A percentile compares a stretch with the other conserved stretches of the same genome.
These are phyloP conservation scores for Sminthurinus aureus DNA, from an alignment of 2,888 invertebrate species.

Conservation along the genomic window DNA sequence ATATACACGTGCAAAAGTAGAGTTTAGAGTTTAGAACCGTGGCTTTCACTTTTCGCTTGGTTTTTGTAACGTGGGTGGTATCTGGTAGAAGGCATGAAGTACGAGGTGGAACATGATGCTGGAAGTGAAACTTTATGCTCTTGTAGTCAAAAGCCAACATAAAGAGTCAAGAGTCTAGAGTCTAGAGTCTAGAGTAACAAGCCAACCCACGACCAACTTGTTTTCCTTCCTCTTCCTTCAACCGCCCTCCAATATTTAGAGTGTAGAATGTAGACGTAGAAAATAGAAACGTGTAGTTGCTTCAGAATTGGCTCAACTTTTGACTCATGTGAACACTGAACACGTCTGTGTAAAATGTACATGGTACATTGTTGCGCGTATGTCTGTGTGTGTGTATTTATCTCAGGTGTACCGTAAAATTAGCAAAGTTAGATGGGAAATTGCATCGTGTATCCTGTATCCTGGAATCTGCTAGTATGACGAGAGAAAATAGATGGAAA, in stretches of 20 bases:
- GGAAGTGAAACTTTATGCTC: too few species aligned
- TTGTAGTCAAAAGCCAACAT: too few species aligned
- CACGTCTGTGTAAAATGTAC: too few species aligned
- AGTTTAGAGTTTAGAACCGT: too few species aligned
- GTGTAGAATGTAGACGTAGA: not conserved
- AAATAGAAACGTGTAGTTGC: not conserved
- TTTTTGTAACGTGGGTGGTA: too few species aligned
- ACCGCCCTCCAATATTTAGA: not conserved
- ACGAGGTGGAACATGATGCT: too few species aligned
- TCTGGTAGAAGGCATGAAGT: too few species aligned
- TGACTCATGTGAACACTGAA: too few species aligned
- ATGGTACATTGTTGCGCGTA: not conserved
- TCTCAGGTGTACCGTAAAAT: conserved; percentile 26
- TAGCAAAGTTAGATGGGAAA: conserved; percentile 26
- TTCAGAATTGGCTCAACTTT: too few species aligned
- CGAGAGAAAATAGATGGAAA: not conserved
- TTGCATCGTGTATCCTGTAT: not conserved
- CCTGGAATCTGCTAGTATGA: not conserved
- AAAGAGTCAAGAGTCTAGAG: too few species aligned
- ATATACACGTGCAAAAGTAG: too few species aligned
- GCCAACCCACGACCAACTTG: not conserved
- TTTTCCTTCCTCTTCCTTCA: not conserved
- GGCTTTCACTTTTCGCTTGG: too few species aligned
- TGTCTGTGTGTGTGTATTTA: not conserved
- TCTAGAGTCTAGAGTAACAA: not conserved